Conservation (phyloP, 2,113 vertebrate species). For the Tenebrosternarchus preto region DNA sequence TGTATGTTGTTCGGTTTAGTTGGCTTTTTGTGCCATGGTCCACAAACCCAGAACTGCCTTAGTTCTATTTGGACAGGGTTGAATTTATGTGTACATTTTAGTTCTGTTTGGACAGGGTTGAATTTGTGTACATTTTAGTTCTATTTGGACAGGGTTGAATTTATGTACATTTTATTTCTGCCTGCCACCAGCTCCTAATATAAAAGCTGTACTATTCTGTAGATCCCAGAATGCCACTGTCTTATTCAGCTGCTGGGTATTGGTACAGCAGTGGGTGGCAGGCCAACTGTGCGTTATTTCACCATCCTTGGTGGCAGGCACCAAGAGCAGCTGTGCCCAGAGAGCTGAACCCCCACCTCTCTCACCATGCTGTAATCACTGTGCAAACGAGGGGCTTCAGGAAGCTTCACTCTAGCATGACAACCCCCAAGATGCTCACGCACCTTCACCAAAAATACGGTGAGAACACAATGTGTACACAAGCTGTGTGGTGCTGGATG, state of each 20-base stretch:
- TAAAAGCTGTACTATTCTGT: not conserved
- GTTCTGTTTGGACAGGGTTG: not conserved
- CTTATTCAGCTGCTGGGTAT: conserved; percentile 20
- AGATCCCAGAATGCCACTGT: not conserved
- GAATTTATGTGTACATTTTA: not conserved
- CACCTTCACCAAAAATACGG: conserved; percentile 42
- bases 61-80: not conserved
- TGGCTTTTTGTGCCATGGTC: too few relatives aligned
- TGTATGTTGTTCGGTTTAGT: too few relatives aligned
- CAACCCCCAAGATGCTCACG: conserved; percentile 47
- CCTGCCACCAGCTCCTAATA: not conserved
- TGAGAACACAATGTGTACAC: conserved; percentile 41
- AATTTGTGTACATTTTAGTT: not conserved
- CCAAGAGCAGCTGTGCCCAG: conserved; percentile 63
- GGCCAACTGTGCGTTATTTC: conserved; percentile 57
- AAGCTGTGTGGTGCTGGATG: conserved; percentile 48
- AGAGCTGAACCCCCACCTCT: conserved; percentile 57
- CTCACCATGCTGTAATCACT: conserved; percentile 65
- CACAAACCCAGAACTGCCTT: not conserved
- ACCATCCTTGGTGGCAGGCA: conserved; percentile 54
- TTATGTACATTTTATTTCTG: not conserved
- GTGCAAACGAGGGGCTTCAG: conserved; percentile 71
- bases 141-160: not conserved
- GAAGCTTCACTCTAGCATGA: conserved; percentile 65
- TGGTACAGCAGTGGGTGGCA: conserved; percentile 17